These are phyloP conservation scores for Artibeus lituratus DNA, from an alignment of 2,797 vertebrate genomes.

Conservation along the genomic window DNA sequence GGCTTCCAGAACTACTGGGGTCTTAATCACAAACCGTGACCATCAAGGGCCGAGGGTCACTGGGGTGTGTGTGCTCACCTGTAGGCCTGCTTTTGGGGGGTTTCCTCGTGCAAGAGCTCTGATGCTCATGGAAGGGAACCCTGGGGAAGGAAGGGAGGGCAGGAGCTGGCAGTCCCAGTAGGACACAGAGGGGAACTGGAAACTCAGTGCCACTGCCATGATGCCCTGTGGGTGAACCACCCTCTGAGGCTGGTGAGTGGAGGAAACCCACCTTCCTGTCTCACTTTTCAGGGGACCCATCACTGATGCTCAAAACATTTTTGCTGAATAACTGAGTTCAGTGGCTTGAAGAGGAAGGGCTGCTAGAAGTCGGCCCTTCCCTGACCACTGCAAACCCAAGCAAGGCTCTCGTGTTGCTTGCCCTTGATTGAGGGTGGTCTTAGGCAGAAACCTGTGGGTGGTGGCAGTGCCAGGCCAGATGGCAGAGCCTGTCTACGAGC, in stretches of 20 bases:
- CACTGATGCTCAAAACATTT: background rate
- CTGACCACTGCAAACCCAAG: too few relatives aligned
- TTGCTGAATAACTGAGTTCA: background rate
- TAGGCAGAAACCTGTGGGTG: background rate
- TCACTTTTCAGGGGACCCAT: too few relatives aligned
- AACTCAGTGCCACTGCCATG: background rate
- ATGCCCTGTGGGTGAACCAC: too few relatives aligned
- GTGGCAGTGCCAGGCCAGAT: background rate
- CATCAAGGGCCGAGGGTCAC: background rate
- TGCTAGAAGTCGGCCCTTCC: background rate
- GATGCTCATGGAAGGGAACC: background rate
- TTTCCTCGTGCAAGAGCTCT: background rate
- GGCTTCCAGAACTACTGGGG: background rate
- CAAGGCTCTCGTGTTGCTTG: rapidly evolving
- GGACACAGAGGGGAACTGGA: background rate
- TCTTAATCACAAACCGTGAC: background rate
- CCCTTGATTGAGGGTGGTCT: background rate
- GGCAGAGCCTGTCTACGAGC: background rate
- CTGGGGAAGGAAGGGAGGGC: background rate
- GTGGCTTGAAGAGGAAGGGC: background rate
- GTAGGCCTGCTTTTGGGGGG: background rate
- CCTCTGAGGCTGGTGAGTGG: background rate
- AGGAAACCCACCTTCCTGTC: background rate
- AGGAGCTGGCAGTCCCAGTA: rapidly evolving
- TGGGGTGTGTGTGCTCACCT: background rate